Evolutionary conservation across 2,113 vertebrate species (phyloP), one percentile per base, ranked within the genome.

Genomic region (Brachypodius melanocephalos): DNA sequence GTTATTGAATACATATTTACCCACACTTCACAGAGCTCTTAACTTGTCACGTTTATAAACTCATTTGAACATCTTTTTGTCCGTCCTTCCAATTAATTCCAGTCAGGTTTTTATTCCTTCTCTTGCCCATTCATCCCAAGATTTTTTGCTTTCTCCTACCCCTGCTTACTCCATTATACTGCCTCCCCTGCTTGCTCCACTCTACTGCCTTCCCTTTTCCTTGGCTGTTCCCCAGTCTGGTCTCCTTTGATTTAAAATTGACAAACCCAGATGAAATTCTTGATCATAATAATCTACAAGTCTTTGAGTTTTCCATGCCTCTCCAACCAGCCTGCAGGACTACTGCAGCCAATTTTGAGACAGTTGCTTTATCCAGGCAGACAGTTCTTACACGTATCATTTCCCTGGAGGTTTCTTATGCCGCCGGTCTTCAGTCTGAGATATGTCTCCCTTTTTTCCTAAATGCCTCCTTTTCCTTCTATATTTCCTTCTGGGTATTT

Each of bases 371-470:
- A 90, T 95, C 48, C 62, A 85, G n/a, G 58, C 88, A 92, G 90
- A 95, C 86, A 93, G 67, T 83, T 92, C 67, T 76, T 78, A 81
- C 71, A 92, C 3, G 1, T 85, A 75, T 51, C 14, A n/a, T 75
- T 93, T 93, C 79, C 79, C 89, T 75, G 36, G 66, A 83, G 74
- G n/a, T 31, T 92, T 91, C 61, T 95, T 76, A 49, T 89, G 58
- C 58, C 83, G 51, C 73, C 1, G 17, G 34, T 61, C 63, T 95
- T 86, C 55, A 76, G 34, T 69, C 34, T 34, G 38, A 79, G n/a
- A 68, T 67, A 82, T 14, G 17, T 78, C 25, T 88, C 20, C 32
- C 24, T 55, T 80, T 79, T 52, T 46, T 68, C 31, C n/a, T 72
- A 52, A 61, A 48, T 89, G 32, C 4, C 10, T 19, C 3, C 4